These are phyloP conservation scores for Ctenochaetus hawaiiensis DNA, from an alignment of 2,797 vertebrate species.

Conservation along the genomic window DNA sequence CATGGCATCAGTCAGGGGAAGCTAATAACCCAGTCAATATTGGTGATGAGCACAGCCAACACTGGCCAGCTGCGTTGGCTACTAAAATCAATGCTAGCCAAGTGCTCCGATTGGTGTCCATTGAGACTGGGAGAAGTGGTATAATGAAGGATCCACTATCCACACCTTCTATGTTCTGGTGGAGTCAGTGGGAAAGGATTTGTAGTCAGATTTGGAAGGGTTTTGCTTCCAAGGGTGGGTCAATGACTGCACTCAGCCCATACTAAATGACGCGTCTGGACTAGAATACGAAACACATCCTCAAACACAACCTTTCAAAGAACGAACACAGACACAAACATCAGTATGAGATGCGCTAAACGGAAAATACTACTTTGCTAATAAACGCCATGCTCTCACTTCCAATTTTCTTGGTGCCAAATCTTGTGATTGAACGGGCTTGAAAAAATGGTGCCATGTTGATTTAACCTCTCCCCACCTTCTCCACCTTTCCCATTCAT, in stretches of 20 bases:
- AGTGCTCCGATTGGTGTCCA: conserved; percentile 28
- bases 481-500: conserved; percentile 3
- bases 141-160: conserved; percentile 6
- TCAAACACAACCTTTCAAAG: not conserved
- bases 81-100: conserved; percentile 33
- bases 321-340: conserved; percentile 24
- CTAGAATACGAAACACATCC: conserved; percentile 48
- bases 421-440: conserved; percentile 14
- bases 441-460: conserved; percentile 27
- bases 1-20: conserved; percentile 54
- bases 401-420: conserved; percentile 31
- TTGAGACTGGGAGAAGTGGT: not conserved
- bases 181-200: conserved; percentile 4
- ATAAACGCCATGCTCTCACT: conserved; percentile 36
- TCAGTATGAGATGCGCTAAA: conserved; percentile 21
- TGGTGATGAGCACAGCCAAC: conserved; percentile 40
- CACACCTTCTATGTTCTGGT: conserved; percentile 3
- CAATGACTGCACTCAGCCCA: conserved; percentile 29
- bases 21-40: conserved; percentile 67
- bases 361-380: conserved; percentile 36
- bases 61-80: conserved; percentile 32
- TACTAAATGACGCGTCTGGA: conserved; percentile 39
- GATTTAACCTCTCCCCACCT: conserved; percentile 35
- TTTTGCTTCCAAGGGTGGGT: conserved; percentile 17
- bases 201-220: not conserved